Conservation (phyloP, 92 coral and sea anemone genomes). For the Parazoanthus darwini region DNA sequence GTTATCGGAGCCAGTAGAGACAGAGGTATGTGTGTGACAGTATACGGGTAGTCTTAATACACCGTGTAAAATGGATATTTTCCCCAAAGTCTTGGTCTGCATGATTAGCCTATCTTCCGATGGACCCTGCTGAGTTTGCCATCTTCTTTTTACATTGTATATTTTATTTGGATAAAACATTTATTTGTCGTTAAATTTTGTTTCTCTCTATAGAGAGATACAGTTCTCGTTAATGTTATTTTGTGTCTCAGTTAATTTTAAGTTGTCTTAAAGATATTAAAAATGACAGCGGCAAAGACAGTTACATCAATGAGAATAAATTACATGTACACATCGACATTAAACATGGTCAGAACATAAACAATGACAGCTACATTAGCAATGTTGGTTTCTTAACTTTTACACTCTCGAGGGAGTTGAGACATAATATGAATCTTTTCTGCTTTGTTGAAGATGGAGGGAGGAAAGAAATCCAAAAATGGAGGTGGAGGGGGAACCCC, state of each 20-base stretch:
- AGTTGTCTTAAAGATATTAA: background rate
- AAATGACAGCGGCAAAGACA: background rate
- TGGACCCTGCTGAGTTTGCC: too few species aligned
- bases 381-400: too few species aligned
- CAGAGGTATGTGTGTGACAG: constrained; percentile 20
- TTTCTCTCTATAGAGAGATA: background rate
- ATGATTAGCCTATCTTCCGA: too few species aligned
- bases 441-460: background rate
- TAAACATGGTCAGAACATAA: too few species aligned
- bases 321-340: background rate
- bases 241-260: background rate
- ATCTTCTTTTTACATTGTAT: too few species aligned
- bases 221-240: background rate
- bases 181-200: background rate
- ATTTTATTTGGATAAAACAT: too few species aligned
- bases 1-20: constrained; percentile 64
- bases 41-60: background rate
- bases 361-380: background rate
- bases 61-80: background rate
- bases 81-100: too few species aligned
- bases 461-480: constrained; percentile 21
- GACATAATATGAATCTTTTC: background rate
- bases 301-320: background rate
- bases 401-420: too few species aligned
- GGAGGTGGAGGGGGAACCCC: constrained; percentile 29